phyloP scores from a whole-genome alignment of 2,797 vertebrate genomes.

The Amniataba percoides region DNA sequence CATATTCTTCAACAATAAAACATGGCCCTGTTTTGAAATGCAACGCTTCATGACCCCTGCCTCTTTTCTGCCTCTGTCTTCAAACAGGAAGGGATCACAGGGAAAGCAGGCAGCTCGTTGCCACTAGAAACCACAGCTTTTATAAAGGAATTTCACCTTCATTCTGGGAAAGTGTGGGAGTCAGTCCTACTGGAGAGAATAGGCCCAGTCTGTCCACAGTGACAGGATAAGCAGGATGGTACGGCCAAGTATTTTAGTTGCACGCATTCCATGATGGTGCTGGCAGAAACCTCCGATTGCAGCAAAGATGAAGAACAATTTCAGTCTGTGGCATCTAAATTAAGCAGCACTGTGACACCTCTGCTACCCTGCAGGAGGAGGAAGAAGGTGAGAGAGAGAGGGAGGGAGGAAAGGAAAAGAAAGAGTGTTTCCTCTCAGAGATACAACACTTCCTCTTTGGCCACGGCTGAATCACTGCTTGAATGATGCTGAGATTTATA shows the following conservation, averaged over 20 bases:
- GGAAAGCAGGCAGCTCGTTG: conserved; percentile 74
- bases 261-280: not conserved
- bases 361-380: conserved; percentile 31
- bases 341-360: conserved; percentile 42
- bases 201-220: conserved; percentile 39
- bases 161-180: conserved; percentile 67
- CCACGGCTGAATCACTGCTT: conserved; percentile 6
- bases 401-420: conserved; percentile 16
- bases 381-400: conserved; percentile 20
- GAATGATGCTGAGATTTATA: conserved; percentile 24
- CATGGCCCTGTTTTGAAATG: conserved; percentile 32
- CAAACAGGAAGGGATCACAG: conserved; percentile 63
- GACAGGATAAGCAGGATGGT: conserved; percentile 17
- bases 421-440: conserved; percentile 50
- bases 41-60: conserved; percentile 41
- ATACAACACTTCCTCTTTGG: conserved; percentile 46
- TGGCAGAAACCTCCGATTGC: not conserved
- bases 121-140: conserved; percentile 76
- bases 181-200: conserved; percentile 45
- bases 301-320: not conserved
- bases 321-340: conserved; percentile 33
- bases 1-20: conserved; percentile 10
- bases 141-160: conserved; percentile 78
- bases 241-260: not conserved
- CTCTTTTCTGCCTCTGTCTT: conserved; percentile 53